Percentiles rank a stretch among this genome's conserved stretches.
phyloP scores from a whole-genome alignment of 2,113 vertebrate species.

The Corydoras maculifer region DNA sequence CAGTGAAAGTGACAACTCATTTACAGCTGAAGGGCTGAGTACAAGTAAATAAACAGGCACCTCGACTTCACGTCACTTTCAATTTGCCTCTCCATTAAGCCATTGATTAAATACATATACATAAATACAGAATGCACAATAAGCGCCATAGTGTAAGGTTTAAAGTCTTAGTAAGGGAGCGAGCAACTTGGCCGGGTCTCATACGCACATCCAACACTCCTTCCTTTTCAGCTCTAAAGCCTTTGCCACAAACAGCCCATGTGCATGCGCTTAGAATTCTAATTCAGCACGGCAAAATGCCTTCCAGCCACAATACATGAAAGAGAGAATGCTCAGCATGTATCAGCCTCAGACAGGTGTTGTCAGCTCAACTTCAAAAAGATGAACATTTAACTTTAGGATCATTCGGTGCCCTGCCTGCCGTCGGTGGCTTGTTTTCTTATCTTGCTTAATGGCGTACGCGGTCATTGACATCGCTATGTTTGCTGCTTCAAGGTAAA shows the following conservation, averaged over 20 bases:
- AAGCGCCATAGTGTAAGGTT: constrained; percentile 47
- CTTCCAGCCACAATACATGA: constrained; percentile 10
- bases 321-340: constrained; percentile 40
- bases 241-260: constrained; percentile 9
- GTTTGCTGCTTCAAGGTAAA: constrained; percentile 63
- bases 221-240: background rate
- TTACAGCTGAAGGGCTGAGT: constrained; percentile 62
- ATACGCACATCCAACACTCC: background rate
- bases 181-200: background rate
- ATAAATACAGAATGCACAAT: constrained; percentile 29
- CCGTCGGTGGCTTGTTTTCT: constrained; percentile 34
- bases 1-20: constrained; percentile 66
- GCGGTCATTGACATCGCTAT: constrained; percentile 46
- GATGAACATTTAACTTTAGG: constrained; percentile 54
- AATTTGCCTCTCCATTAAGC: constrained; percentile 61
- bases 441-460: constrained; percentile 47
- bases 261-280: constrained; percentile 32
- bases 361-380: constrained; percentile 45
- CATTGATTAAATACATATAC: constrained; percentile 20
- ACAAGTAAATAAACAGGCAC: constrained; percentile 69
- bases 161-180: constrained; percentile 57
- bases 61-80: constrained; percentile 52
- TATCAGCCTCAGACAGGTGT: constrained; percentile 50
- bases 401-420: constrained; percentile 44
- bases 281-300: constrained; percentile 7